Base-by-base conservation (phyloP, 2,888 invertebrate genomes). In the Plusia festucae region DNA sequence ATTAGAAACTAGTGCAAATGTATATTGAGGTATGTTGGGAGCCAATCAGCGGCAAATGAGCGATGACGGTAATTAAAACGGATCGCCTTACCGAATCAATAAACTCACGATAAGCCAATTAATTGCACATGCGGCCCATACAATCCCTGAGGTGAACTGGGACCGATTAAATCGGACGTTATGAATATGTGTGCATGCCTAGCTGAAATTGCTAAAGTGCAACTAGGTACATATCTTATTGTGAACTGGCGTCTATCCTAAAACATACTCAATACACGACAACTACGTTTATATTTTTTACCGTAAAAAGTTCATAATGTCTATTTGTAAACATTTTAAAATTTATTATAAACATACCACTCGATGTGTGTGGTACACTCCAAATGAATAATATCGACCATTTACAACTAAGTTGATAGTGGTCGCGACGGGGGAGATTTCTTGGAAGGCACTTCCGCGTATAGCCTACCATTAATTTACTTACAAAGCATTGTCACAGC, bases 31-130 rank as follows among this genome's bases (percentile, higher is more conserved):
- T 79, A 57, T 70, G 73, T 67, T 73, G 76, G 69, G 70, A 90
- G 85, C 91, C 93, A 93, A 94, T 93, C 93, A 92, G 83, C 86
- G 85, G 90, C 89, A 90, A 92, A 93, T 93, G 91, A 93, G 90
- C 91, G 91, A 93, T 92, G 92, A 84, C 82, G 88, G 91, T 93
- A 94, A 94, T 94, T 94, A 94, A 93, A 93, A 92, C 90, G 91
- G 93, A 94, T 94, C 93, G 91, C 91, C 93, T 94, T 94, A 93
- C 94, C 85, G 84, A 93, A 93, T 93, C 94, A 94, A 94, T 94
- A 93, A 91, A 89, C 85, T 84, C 85, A 85, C 94, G 94, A 93
- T 94, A 94, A 93, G 93, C 87, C 90, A 93, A 94, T 94, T 94
- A 94, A 94, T 94, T 92, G 92, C 91, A 91, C 91, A 91, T 89